Evolutionary conservation across 2,888 invertebrate species (phyloP), one percentile per base, ranked within the genome.

Genomic region (Perizoma flavofasciatum): DNA sequence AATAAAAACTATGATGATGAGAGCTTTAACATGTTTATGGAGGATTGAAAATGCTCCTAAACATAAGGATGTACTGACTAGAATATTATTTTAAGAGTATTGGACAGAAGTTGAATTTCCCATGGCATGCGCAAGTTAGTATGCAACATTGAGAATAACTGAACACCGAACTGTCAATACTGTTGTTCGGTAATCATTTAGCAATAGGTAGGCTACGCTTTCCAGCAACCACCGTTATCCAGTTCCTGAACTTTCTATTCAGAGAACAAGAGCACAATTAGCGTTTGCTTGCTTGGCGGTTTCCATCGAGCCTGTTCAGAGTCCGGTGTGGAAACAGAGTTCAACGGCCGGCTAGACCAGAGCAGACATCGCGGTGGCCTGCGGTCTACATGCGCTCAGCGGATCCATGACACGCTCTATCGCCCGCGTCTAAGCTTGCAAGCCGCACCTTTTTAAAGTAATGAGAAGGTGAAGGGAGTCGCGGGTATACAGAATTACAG

Each of bases 381-480:
- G 78, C 69, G 82, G 73, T 79, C 79, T 77, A 75, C 76, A 76
- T 73, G 67, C 68, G 69, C 71, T 69, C 78, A 75, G 73, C 74
- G 73, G 77, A 75, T 77, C 62, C 76, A 80, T 83, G 81, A 83
- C 81, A 81, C 82, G 84, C 74, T 83, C 82, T 81, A 70, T 75
- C 83, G 82, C 84, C 76, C 77, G 78, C 75, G 68, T 72, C 66
- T 71, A 68, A 71, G 72, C 73, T 72, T 71, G 71, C 71, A 62
- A 59, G 61, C 65, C 63, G 57, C 63, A 59, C 65, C 63, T 62
- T 52, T 32, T n/a, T 44, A 40, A 52, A 43, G 54, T 9, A 39
- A 22, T 7, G 47, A 22, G 44, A 22, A 11, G 9, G 44, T 52
- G 11, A 46, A 4, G 6, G 39, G 44, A 53, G 46, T 22, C 43